Evolutionary conservation across 2,113 vertebrate genomes (phyloP).

Genomic region (Corythaeola cristata): DNA sequence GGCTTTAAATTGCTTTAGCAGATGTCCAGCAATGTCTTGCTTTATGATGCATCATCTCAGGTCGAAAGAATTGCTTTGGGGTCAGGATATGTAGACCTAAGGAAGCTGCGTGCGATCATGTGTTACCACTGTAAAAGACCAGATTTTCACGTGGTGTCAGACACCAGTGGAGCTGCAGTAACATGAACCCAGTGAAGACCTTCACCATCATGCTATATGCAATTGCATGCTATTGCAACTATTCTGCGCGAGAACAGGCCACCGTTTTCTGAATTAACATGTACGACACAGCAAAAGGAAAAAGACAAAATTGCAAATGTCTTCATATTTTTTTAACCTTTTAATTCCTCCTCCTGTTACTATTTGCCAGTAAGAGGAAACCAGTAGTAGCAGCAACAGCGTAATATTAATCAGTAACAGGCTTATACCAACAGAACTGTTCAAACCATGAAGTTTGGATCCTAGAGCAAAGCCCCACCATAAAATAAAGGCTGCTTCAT

Average conservation of each 20-base stretch:
- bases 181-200: background rate
- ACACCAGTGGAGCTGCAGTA: background rate
- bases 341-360: background rate
- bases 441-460: background rate
- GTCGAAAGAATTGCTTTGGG: background rate
- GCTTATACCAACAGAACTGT: background rate
- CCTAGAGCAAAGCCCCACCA: background rate
- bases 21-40: background rate
- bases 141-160: background rate
- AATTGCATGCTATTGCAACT: too few relatives aligned
- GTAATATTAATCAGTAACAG: background rate
- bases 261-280: background rate
- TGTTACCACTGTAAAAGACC: background rate
- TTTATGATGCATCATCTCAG: background rate
- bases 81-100: background rate
- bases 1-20: background rate
- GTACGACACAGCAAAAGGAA: background rate
- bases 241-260: background rate
- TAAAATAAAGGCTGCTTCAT: background rate
- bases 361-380: background rate
- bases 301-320: background rate
- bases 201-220: background rate
- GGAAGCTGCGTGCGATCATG: background rate
- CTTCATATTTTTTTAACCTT: background rate
- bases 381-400: background rate